phyloP scores from a whole-genome alignment of 1,140 invertebrate species.

The Octopus bimaculoides region DNA sequence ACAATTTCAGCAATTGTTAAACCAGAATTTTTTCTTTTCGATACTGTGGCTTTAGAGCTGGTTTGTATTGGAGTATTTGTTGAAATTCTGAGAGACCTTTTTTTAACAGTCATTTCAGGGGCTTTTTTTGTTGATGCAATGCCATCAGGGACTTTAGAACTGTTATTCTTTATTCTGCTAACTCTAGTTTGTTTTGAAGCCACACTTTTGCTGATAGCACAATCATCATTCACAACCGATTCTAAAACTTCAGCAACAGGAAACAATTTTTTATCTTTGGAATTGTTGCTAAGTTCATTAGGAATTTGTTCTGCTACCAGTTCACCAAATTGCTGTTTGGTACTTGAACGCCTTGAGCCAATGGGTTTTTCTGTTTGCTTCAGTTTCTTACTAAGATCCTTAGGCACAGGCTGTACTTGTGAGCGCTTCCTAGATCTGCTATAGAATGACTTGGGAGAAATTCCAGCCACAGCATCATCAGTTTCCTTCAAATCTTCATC shows the following conservation, averaged over 20 bases:
- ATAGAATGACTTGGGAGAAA: background rate
- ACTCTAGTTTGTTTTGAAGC: no score
- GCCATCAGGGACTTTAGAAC: background rate
- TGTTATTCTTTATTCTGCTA: no score
- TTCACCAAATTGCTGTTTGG: no score
- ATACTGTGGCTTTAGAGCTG: background rate
- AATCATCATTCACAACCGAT: no score
- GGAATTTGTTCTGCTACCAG: no score
- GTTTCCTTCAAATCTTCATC: background rate
- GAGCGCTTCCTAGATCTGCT: background rate
- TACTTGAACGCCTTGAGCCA: no score
- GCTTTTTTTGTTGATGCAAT: background rate
- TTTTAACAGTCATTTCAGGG: background rate
- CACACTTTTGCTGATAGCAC: no score
- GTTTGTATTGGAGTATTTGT: background rate
- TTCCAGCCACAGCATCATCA: background rate
- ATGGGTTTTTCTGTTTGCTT: no score
- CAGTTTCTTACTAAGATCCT: no score
- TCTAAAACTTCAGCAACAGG: no score
- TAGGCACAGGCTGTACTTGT: background rate
- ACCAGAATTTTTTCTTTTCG: background rate
- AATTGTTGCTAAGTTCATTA: no score
- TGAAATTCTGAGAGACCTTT: background rate
- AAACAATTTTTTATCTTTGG: no score
- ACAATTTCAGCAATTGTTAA: slow-evolving; percentile 5